phyloP scores from a whole-genome alignment of 2,113 vertebrate genomes.

The Pelusios castaneus region DNA sequence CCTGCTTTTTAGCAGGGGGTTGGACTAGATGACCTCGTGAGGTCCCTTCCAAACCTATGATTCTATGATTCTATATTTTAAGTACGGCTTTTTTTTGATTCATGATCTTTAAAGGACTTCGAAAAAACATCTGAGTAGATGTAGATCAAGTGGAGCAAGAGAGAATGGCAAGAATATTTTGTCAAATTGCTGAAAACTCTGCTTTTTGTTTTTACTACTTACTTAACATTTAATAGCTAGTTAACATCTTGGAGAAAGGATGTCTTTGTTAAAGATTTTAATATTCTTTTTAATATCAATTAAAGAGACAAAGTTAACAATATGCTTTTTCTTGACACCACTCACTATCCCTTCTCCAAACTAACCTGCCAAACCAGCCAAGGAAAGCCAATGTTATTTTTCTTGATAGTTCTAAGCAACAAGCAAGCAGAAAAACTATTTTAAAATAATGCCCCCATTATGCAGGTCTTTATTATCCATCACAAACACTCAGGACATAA shows the following conservation, averaged over 20 bases:
- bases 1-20: no score
- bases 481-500: neutral
- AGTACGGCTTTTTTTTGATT: neutral
- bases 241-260: neutral
- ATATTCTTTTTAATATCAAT: neutral
- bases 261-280: neutral
- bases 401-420: neutral
- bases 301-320: neutral
- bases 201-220: neutral
- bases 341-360: neutral
- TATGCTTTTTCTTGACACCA: neutral
- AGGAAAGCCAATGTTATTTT: neutral
- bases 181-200: neutral
- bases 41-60: no score
- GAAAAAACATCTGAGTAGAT: neutral
- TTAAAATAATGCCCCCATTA: accelerated
- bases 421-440: neutral
- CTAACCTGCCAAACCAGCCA: neutral
- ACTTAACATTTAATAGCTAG: neutral
- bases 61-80: no score
- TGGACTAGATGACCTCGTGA: no score
- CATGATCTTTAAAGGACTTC: neutral
- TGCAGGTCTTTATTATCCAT: neutral
- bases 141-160: neutral
- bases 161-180: neutral